Evolutionary conservation across 2,113 vertebrate genomes (phyloP).

Genomic region (Romanogobio albipinnatus): DNA sequence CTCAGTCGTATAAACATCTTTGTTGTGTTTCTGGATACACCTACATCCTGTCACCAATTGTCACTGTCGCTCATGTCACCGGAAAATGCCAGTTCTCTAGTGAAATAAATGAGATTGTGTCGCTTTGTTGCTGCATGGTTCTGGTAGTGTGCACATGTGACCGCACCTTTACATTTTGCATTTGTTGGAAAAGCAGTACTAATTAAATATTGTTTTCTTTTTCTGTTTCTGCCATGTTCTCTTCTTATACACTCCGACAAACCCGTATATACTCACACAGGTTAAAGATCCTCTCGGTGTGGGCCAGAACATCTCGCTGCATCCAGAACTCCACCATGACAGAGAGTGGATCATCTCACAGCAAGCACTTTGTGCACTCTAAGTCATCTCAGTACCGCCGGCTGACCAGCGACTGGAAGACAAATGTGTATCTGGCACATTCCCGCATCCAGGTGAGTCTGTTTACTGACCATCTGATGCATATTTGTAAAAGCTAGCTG

Average conservation of each 20-base stretch:
- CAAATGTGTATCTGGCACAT: constrained; percentile 91
- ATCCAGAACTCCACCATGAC: constrained; percentile 94
- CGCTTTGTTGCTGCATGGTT: too few relatives aligned
- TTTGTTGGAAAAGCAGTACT: too few relatives aligned
- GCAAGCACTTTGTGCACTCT: constrained; percentile 95
- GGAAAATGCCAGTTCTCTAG: too few relatives aligned
- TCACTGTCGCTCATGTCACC: too few relatives aligned
- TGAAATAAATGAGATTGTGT: too few relatives aligned
- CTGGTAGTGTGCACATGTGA: too few relatives aligned
- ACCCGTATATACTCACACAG: constrained; percentile 46
- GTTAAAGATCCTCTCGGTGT: constrained; percentile 86
- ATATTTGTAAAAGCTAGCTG: neutral
- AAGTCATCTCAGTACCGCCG: constrained; percentile 97
- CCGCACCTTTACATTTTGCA: too few relatives aligned
- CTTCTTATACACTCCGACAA: neutral
- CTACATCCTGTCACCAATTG: too few relatives aligned
- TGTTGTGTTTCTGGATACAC: too few relatives aligned
- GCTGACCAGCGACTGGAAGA: constrained; percentile 98
- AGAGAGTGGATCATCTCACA: constrained; percentile 88
- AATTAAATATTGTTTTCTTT: neutral
- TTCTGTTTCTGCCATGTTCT: neutral
- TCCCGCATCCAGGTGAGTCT: constrained; percentile 90
- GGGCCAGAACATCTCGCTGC: constrained; percentile 88
- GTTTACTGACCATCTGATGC: neutral
- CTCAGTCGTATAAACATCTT: too few relatives aligned